Evolutionary conservation across 2,797 vertebrate species (phyloP).

Genomic region (Sparus aurata): DNA sequence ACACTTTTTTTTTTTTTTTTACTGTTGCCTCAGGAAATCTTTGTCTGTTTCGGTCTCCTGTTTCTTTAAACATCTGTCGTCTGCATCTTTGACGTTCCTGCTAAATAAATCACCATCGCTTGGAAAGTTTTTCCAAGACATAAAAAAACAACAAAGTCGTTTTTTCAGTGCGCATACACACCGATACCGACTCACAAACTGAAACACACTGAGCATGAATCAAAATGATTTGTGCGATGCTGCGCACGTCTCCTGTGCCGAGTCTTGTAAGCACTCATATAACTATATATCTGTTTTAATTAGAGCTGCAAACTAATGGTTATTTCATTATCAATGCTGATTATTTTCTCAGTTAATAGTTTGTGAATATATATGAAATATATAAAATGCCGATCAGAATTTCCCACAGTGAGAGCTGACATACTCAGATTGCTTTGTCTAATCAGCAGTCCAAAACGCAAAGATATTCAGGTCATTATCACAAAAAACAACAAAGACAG

Average conservation of each 20-base stretch:
- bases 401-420: not conserved
- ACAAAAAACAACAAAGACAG: not conserved
- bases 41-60: constrained; percentile 45
- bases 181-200: constrained; percentile 32
- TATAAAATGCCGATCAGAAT: not conserved
- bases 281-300: not conserved
- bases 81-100: constrained; percentile 44
- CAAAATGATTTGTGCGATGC: not conserved
- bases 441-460: not conserved
- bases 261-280: not conserved
- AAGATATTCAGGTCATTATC: not conserved
- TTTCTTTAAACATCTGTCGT: constrained; percentile 64
- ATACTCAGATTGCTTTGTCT: not conserved
- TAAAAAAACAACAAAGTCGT: constrained; percentile 31
- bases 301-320: not conserved
- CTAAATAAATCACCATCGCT: constrained; percentile 49
- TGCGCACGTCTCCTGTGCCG: not conserved
- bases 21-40: constrained; percentile 50
- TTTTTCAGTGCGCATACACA: constrained; percentile 32
- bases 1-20: constrained; percentile 39
- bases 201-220: constrained; percentile 9
- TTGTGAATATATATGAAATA: not conserved
- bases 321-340: not conserved
- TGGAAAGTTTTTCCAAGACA: constrained; percentile 36
- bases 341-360: not conserved